These are phyloP conservation scores for Drosophila kikkawai DNA, from an alignment of 1,140 invertebrate species.

Conservation along the genomic window DNA sequence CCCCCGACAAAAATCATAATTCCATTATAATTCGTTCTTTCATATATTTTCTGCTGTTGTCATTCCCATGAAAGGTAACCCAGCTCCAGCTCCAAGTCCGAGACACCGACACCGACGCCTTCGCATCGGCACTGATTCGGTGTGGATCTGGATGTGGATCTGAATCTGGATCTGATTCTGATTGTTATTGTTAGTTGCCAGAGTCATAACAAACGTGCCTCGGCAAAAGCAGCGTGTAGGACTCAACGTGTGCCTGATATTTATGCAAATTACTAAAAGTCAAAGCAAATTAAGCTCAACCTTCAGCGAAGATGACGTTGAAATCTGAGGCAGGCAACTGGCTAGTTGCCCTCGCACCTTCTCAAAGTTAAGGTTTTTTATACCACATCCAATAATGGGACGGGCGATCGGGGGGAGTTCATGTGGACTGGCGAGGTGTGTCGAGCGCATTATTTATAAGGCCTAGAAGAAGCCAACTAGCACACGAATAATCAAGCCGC, in stretches of 20 bases:
- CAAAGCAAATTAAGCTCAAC: constrained; percentile 82
- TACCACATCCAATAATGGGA: constrained; percentile 4
- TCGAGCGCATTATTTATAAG: constrained; percentile 59
- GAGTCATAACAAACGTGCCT: constrained; percentile 73
- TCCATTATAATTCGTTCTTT: constrained; percentile 64
- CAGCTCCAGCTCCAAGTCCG: constrained; percentile 50
- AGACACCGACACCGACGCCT: not conserved
- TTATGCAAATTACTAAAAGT: constrained; percentile 83
- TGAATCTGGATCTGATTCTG: constrained; percentile 53
- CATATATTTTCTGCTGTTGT: constrained; percentile 57
- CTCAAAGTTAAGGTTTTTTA: constrained; percentile 33
- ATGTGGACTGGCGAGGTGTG: constrained; percentile 41
- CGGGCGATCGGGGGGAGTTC: constrained; percentile 1
- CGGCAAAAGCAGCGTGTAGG: constrained; percentile 33
- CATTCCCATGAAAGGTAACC: constrained; percentile 59
- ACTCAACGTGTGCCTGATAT: constrained; percentile 60
- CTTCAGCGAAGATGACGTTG: constrained; percentile 76
- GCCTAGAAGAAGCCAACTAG: constrained; percentile 31
- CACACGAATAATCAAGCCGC: constrained; percentile 52
- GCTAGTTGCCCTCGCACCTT: constrained; percentile 17
- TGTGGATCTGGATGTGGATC: constrained; percentile 34
- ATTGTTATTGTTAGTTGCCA: constrained; percentile 75
- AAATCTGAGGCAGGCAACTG: constrained; percentile 43
- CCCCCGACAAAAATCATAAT: constrained; percentile 71
- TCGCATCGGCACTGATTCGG: constrained; percentile 38